Conservation (phyloP, 2,888 invertebrate genomes). For the Drosophila neonasuta region DNA sequence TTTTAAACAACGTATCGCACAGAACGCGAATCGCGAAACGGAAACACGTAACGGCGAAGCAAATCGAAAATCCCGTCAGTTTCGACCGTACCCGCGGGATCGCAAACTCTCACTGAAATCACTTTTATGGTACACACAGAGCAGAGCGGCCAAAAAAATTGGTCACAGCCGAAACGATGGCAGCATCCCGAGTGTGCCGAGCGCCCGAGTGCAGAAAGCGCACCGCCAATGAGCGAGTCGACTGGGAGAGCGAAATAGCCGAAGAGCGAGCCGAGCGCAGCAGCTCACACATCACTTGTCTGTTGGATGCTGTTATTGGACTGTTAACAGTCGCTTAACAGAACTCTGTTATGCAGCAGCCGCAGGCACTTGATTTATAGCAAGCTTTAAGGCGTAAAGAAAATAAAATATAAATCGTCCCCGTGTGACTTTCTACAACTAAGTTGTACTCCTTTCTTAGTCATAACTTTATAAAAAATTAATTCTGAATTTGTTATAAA, state of each 20-base stretch:
- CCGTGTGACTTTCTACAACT: background rate
- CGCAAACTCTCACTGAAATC: slow-evolving; percentile 82
- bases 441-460: background rate
- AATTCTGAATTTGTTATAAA: background rate
- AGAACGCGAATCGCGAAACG: slow-evolving; percentile 36
- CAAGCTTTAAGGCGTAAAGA: slow-evolving; percentile 32
- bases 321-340: slow-evolving; percentile 14
- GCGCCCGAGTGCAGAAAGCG: slow-evolving; percentile 19
- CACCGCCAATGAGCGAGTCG: slow-evolving; percentile 53
- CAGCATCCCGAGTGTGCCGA: slow-evolving; percentile 60
- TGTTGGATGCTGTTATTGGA: slow-evolving; percentile 39
- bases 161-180: slow-evolving; percentile 32
- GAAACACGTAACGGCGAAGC: slow-evolving; percentile 40
- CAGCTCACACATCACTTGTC: slow-evolving; percentile 30
- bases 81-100: slow-evolving; percentile 83
- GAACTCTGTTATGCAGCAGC: slow-evolving; percentile 15
- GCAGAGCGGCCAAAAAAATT: slow-evolving; percentile 48
- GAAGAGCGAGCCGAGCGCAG: slow-evolving; percentile 47
- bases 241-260: slow-evolving; percentile 41
- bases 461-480: background rate
- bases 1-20: slow-evolving; percentile 28
- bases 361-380: slow-evolving; percentile 33
- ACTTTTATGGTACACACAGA: slow-evolving; percentile 81
- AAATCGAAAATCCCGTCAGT: slow-evolving; percentile 71
- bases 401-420: background rate